Percentiles rank a stretch among this genome's conserved stretches.
These are phyloP conservation scores for Drosophila parthenogenetica DNA, from an alignment of 2,888 invertebrate genomes.

Conservation along the genomic window DNA sequence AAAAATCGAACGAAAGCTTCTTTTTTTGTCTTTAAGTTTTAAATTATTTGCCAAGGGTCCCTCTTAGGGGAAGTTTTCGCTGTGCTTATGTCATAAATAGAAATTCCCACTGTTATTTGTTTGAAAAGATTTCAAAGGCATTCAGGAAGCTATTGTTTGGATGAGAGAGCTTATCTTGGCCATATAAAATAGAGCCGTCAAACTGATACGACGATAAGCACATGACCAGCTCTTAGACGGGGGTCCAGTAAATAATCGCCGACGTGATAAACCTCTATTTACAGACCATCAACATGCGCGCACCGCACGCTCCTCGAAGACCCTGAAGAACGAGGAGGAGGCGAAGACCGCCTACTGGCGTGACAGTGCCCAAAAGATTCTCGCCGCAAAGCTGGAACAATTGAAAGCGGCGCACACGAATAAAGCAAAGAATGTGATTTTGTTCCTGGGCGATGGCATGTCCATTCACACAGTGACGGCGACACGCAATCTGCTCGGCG, in stretches of 20 bases:
- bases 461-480: constrained; percentile 90
- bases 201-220: constrained; percentile 33
- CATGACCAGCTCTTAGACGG: constrained; percentile 45
- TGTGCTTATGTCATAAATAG: not conserved
- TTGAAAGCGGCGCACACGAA: constrained; percentile 60
- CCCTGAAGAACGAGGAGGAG: constrained; percentile 71
- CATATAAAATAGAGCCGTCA: constrained; percentile 14
- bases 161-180: constrained; percentile 29
- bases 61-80: too few species aligned
- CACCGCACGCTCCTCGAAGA: constrained; percentile 16
- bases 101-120: not conserved
- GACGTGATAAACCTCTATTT: constrained; percentile 13
- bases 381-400: constrained; percentile 73
- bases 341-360: constrained; percentile 80
- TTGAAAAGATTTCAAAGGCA: not conserved
- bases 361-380: constrained; percentile 78
- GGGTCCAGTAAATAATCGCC: constrained; percentile 5
- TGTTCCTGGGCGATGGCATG: constrained; percentile 92
- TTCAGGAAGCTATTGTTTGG: not conserved
- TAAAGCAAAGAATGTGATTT: constrained; percentile 87
- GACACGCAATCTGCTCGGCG: constrained; percentile 88
- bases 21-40: too few species aligned
- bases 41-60: too few species aligned
- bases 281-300: constrained; percentile 62
- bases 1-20: too few species aligned